These are phyloP conservation scores for Macrobrachium nipponense DNA, from an alignment of 1,140 invertebrate genomes.

Conservation along the genomic window DNA sequence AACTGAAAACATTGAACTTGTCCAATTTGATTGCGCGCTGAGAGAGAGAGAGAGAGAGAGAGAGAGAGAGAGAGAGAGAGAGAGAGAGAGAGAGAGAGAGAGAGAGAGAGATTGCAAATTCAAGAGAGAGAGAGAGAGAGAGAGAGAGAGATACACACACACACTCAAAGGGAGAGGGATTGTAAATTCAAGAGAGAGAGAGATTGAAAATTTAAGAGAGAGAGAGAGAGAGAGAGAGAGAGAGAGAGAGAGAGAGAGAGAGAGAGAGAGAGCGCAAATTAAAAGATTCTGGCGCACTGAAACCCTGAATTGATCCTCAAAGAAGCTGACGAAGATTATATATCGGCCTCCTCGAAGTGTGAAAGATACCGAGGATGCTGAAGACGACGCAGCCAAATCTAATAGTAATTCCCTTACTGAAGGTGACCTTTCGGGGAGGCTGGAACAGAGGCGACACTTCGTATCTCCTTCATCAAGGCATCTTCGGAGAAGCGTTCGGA, in stretches of 20 bases:
- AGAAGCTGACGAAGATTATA: neutral
- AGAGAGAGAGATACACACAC: neutral
- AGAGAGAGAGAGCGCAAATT: neutral
- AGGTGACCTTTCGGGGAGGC: too few relatives aligned
- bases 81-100: neutral
- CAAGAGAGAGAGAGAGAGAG: neutral
- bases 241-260: neutral
- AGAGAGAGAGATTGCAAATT: neutral
- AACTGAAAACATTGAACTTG: too few relatives aligned
- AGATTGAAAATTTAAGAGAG: neutral
- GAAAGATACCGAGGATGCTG: too few relatives aligned
- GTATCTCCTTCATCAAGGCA: too few relatives aligned
- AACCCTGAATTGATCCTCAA: neutral
- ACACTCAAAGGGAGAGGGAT: neutral
- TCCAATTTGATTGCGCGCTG: too few relatives aligned
- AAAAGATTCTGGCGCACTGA: conserved; percentile 1
- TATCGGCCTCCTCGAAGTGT: too few relatives aligned
- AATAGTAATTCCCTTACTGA: too few relatives aligned
- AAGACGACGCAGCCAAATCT: too few relatives aligned
- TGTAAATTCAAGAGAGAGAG: neutral
- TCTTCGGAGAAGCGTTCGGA: neutral
- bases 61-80: neutral
- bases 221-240: neutral
- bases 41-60: neutral
- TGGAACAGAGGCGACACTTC: too few relatives aligned